These are phyloP conservation scores for Lithobius niger DNA, from an alignment of 1,140 invertebrate species.

Conservation along the genomic window DNA sequence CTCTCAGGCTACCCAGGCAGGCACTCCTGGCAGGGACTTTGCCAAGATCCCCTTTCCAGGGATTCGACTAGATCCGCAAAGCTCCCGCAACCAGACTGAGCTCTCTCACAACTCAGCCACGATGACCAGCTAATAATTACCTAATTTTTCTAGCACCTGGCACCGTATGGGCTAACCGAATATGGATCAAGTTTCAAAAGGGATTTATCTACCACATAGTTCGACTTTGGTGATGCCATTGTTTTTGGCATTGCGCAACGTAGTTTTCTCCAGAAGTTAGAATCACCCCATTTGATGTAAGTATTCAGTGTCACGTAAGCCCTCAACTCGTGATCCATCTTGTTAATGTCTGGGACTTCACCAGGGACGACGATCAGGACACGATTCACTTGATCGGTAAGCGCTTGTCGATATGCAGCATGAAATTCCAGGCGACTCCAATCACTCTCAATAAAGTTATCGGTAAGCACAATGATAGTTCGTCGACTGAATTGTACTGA, in stretches of 20 bases:
- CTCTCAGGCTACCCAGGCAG: too few relatives aligned
- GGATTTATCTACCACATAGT: too few relatives aligned
- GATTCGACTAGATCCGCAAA: too few relatives aligned
- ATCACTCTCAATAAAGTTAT: slow-evolving; percentile 84
- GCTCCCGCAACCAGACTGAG: too few relatives aligned
- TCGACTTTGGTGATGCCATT: too few relatives aligned
- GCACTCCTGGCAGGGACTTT: too few relatives aligned
- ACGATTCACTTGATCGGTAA: slow-evolving; percentile 56
- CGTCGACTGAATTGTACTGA: slow-evolving; percentile 79
- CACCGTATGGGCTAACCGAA: too few relatives aligned
- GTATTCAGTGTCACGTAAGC: slow-evolving; percentile 86
- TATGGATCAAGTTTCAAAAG: too few relatives aligned
- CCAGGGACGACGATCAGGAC: slow-evolving; percentile 75
- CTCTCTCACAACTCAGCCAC: too few relatives aligned
- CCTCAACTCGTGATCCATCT: slow-evolving; percentile 78
- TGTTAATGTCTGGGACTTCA: slow-evolving; percentile 43
- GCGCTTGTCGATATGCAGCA: slow-evolving; percentile 71
- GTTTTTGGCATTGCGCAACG: slow-evolving; percentile 79
- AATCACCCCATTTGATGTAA: slow-evolving; percentile 80
- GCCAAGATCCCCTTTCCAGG: too few relatives aligned
- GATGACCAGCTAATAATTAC: too few relatives aligned
- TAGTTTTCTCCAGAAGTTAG: slow-evolving; percentile 86
- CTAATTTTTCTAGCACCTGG: too few relatives aligned
- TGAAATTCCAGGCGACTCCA: slow-evolving; percentile 90
- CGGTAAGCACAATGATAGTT: slow-evolving; percentile 77